A percentile compares a stretch with the other conserved stretches of the same genome.
Conservation (phyloP, 2,888 invertebrate species). For the Spodoptera littoralis region DNA sequence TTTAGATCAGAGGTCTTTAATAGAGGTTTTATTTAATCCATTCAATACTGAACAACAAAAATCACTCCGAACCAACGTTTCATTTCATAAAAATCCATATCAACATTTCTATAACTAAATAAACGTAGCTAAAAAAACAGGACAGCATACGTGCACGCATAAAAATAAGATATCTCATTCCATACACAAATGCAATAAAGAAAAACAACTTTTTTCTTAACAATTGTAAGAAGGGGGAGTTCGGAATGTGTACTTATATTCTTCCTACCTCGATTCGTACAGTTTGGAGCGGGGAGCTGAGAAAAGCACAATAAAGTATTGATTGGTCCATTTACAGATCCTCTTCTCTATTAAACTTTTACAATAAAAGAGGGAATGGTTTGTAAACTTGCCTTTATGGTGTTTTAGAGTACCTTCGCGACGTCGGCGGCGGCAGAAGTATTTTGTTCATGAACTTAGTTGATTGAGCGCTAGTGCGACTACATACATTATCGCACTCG, state of each 20-base stretch:
- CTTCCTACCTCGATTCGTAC: slow-evolving; percentile 50
- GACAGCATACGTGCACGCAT: slow-evolving; percentile 42
- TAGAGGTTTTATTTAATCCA: too few relatives aligned
- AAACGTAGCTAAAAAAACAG: slow-evolving; percentile 18
- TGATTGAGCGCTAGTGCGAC: slow-evolving; percentile 23
- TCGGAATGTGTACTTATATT: slow-evolving; percentile 57
- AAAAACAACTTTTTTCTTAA: slow-evolving; percentile 57
- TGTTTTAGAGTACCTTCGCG: slow-evolving; percentile 48
- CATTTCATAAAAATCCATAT: not conserved
- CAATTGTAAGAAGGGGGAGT: slow-evolving; percentile 52
- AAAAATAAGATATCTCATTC: slow-evolving; percentile 52
- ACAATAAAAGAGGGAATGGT: slow-evolving; percentile 74
- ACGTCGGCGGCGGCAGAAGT: slow-evolving; percentile 28
- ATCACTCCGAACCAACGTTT: not conserved
- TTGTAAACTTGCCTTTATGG: slow-evolving; percentile 66
- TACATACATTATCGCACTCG: not conserved
- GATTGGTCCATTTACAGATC: slow-evolving; percentile 77
- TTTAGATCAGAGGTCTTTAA: too few relatives aligned
- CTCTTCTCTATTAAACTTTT: slow-evolving; percentile 78
- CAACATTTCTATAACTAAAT: slow-evolving; percentile 12
- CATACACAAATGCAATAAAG: slow-evolving; percentile 52
- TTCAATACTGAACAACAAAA: too few relatives aligned
- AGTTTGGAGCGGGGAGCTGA: slow-evolving; percentile 60
- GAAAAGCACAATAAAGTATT: slow-evolving; percentile 77
- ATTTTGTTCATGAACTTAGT: slow-evolving; percentile 43